Percentiles rank a stretch among this genome's conserved stretches.
Conservation (phyloP, 2,113 vertebrate genomes). For the Odontesthes bonariensis region DNA sequence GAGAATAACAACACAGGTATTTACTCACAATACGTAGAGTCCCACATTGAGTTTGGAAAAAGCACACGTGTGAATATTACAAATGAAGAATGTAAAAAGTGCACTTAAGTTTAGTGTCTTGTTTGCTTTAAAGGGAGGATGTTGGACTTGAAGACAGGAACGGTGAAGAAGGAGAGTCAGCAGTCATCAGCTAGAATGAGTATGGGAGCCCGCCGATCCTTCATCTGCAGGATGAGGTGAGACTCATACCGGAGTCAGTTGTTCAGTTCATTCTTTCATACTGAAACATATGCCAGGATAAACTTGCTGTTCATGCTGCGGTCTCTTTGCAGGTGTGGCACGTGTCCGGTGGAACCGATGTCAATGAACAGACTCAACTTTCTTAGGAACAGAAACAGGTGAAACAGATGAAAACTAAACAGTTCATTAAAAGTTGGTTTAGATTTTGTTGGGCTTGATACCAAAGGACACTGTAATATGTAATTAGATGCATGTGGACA, state of each 20-base stretch:
- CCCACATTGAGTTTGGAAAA: not conserved
- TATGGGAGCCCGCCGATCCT: constrained; percentile 95
- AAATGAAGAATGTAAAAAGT: too few species aligned
- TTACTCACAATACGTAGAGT: not conserved
- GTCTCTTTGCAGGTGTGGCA: constrained; percentile 86
- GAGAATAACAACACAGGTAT: constrained; percentile 92
- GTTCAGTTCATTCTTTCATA: not conserved
- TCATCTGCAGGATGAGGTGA: constrained; percentile 99
- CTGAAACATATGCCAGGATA: not conserved
- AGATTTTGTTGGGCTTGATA: not conserved
- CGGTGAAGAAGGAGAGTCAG: constrained; percentile 97
- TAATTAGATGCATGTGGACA: not conserved
- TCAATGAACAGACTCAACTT: constrained; percentile 92
- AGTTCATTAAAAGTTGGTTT: not conserved
- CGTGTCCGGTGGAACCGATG: constrained; percentile 86
- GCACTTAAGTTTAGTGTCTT: not conserved
- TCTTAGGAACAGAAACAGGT: constrained; percentile 93
- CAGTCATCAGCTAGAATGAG: constrained; percentile 96
- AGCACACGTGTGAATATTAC: not conserved
- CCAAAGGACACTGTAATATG: not conserved
- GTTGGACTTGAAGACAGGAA: constrained; percentile 96
- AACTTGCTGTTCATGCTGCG: not conserved
- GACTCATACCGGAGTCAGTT: not conserved
- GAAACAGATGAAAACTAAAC: not conserved
- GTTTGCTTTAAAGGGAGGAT: constrained; percentile 86